A percentile compares a stretch with the other conserved stretches of the same genome.
These are phyloP conservation scores for Alfaro cultratus DNA, from an alignment of 2,797 vertebrate genomes.

Conservation along the genomic window DNA sequence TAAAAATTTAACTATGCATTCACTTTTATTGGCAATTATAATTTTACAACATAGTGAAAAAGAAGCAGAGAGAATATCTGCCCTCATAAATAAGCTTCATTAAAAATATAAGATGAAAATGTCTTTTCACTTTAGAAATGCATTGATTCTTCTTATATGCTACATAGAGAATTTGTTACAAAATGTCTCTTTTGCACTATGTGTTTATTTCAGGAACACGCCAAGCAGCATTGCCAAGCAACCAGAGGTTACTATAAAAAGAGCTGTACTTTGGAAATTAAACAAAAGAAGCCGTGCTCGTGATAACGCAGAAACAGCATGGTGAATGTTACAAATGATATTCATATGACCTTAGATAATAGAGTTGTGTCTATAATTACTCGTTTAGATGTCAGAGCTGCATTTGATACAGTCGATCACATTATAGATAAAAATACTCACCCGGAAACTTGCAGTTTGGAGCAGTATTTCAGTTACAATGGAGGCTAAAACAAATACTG, in stretches of 20 bases:
- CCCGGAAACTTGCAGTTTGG: not conserved
- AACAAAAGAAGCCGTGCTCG: not conserved
- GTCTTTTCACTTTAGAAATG: not conserved
- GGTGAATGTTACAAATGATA: not conserved
- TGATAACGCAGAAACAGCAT: conserved; percentile 2
- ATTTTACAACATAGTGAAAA: not conserved
- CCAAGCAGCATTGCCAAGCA: conserved; percentile 56
- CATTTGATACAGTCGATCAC: not conserved
- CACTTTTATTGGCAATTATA: not conserved
- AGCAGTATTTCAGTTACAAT: not conserved
- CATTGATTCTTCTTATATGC: conserved; percentile 3
- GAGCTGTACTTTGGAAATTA: not conserved
- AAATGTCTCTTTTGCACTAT: conserved; percentile 8
- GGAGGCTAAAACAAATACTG: not conserved
- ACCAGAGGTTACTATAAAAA: conserved; percentile 21
- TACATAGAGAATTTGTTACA: not conserved
- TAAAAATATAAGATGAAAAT: not conserved
- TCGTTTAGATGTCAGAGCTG: not conserved
- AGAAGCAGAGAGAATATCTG: not conserved
- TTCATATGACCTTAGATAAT: not conserved
- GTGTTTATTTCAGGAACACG: conserved; percentile 56
- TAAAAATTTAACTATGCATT: not conserved
- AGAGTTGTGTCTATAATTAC: not conserved
- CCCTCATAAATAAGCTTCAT: not conserved
- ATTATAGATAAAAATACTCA: not conserved